Conservation (phyloP, 1,140 invertebrate species). For the Sogatella furcifera region DNA sequence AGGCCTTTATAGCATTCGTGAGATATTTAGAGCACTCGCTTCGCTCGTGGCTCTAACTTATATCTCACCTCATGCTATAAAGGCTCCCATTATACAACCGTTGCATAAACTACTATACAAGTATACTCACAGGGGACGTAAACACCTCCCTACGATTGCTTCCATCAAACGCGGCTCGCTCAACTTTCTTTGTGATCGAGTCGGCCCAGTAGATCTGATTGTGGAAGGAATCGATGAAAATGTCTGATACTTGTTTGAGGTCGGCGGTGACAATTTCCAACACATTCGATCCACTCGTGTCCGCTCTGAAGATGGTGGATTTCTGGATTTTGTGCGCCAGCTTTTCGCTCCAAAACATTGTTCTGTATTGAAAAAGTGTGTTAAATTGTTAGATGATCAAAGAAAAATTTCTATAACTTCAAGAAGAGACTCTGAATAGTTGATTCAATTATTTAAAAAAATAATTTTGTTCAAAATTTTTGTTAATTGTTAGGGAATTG, state of each 20-base stretch:
- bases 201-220: constrained; percentile 25
- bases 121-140: constrained; percentile 3
- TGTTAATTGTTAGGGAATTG: too few species aligned
- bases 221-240: constrained; percentile 25
- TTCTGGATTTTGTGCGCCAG: background rate
- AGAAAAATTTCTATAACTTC: too few species aligned
- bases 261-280: constrained; percentile 9
- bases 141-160: constrained; percentile 13
- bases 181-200: constrained; percentile 15
- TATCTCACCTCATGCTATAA: too few species aligned
- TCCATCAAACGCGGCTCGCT: constrained; percentile 23
- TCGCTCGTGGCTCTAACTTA: too few species aligned
- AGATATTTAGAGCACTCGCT: too few species aligned
- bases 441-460: too few species aligned
- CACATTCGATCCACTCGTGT: constrained; percentile 17
- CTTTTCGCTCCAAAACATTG: constrained; percentile 20
- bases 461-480: too few species aligned
- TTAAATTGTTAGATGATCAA: too few species aligned
- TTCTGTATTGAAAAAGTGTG: background rate
- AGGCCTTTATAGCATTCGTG: too few species aligned
- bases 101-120: background rate
- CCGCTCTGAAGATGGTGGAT: constrained; percentile 16
- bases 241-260: constrained; percentile 14
- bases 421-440: too few species aligned
- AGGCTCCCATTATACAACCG: too few species aligned